Percentiles rank a stretch among this genome's conserved stretches.
Evolutionary conservation across 2,113 vertebrate species (phyloP).

Genomic region (Entelurus aequoreus): DNA sequence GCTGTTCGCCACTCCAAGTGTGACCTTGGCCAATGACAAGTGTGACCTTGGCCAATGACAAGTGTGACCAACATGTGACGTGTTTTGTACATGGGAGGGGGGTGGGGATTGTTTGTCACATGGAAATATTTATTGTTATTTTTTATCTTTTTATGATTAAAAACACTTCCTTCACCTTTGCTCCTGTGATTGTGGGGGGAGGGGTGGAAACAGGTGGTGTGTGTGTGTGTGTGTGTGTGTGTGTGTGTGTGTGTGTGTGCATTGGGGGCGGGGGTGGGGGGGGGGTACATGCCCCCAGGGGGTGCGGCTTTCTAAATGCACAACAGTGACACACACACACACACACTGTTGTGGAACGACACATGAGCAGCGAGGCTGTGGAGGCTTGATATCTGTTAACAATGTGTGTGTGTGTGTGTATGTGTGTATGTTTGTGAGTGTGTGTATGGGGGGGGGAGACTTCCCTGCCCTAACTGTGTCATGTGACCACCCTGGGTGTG

Average conservation of each 20-base stretch:
- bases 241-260: no score
- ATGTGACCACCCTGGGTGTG: constrained; percentile 21
- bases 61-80: background rate
- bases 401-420: constrained; percentile 3
- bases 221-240: background rate
- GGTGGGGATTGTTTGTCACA: background rate
- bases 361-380: constrained; percentile 38
- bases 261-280: no score
- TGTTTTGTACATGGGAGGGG: background rate
- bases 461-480: constrained; percentile 1
- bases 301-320: constrained; percentile 45
- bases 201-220: constrained; percentile 54
- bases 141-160: background rate
- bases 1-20: no score
- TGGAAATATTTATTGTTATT: background rate
- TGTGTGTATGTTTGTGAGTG: constrained; percentile 13
- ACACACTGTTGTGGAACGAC: constrained; percentile 39
- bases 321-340: constrained; percentile 45
- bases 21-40: no score
- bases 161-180: constrained; percentile 1
- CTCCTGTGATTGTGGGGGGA: constrained; percentile 13
- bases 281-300: no score
- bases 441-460: constrained; percentile 13
- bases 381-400: constrained; percentile 42
- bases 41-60: no score